Evolutionary conservation across 1,140 invertebrate genomes (phyloP), one percentile per base, ranked within the genome.

Genomic region (Drosophila takahashii): DNA sequence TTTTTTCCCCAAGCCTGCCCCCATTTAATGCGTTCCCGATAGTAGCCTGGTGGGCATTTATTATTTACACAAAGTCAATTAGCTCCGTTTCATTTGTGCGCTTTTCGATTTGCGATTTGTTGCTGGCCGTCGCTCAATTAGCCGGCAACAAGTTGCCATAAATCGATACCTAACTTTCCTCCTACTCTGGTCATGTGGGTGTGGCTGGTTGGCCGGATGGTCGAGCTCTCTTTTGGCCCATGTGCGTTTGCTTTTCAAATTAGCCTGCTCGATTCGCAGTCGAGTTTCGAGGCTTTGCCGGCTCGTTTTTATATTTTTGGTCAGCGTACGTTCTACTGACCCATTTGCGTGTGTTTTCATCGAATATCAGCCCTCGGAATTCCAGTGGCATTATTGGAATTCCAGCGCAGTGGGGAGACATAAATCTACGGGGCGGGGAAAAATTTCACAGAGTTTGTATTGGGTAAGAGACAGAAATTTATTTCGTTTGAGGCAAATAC

Each of bases 131-230:
- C 70, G 62, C 79, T 78, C 83, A 86, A 86, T 86, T 86, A 86
- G 76, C 83, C 79, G 44, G 66, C 84, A 83, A 86, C 84, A 86
- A 87, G 83, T 87, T 74, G 48, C 70, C 83, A 79, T 65, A 83
- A 83, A 58, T 48, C 70, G 56, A 69, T 29, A 34, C 39, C 47
- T 72, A 74, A 76, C 83, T 89, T 86, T 87, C 75, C 54, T 76
- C 65, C 57, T 53, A 26, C 54, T 44, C 45, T 47, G 53, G 56
- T 39, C 50, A 16, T 50, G 54, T 62, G 79, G 70, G 75, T 58
- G 29, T 39, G 54, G 58, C 58, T 32, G 26, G 26, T 9, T 15
- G 37, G 15, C 39, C 34, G 48, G 4, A 42, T 36, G 26, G 7
- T 22, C 37, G 52, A 26, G 45, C 45, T 47, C 22, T 47, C 45